Evolutionary conservation across 30 jellyfish, hydroid and myxozoan species (phyloP), one percentile per base, ranked within the genome.

Genomic region (Aurelia coerulea): DNA sequence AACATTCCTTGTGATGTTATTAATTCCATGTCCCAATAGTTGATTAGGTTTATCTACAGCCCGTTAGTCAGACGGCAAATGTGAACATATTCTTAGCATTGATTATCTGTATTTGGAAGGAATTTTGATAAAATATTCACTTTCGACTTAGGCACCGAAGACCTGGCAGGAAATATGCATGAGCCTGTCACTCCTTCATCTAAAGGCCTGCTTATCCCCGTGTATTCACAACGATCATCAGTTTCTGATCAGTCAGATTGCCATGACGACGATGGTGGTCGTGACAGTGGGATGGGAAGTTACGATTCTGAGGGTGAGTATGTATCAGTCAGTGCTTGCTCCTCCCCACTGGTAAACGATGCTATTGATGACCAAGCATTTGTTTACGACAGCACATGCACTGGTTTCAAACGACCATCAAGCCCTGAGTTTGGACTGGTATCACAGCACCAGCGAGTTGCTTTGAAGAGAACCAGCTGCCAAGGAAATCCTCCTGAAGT

Each of bases 211-310:
- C 53, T 54, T 67, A 17, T 23, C 6, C 49, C 19, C 29, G 37
- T 42, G 9, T 34, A 18, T 10, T 37, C 80, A 23, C 46, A 79
- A 68, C 80, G 46, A 31, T 51, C 69, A 37, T 79, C 96, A 32
- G 68, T 79, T 14, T 79, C 91, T 54, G 91, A 73, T 12, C 81
- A 78, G 37, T 78, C 88, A 4, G 94, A 80, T 14, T 76, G 87
- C 83, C 88, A 66, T 51, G 94, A 90, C 67, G 97, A 79, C 8
- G 90, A 69, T 67, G 77, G 68, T 17, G 97, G 79, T 53, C 65
- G 88, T 3, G 98, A 91, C 85, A 91, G 98, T 50, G 98, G 98
- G 68, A 90, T 91, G 19, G 98, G 91, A 3, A 65, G 97, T 77
- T 89, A 87, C 64, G 97, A 89, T 41, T 89, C 87, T 58, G 92